Base-by-base conservation (phyloP, 2,113 vertebrate genomes). In the Progne subis region DNA sequence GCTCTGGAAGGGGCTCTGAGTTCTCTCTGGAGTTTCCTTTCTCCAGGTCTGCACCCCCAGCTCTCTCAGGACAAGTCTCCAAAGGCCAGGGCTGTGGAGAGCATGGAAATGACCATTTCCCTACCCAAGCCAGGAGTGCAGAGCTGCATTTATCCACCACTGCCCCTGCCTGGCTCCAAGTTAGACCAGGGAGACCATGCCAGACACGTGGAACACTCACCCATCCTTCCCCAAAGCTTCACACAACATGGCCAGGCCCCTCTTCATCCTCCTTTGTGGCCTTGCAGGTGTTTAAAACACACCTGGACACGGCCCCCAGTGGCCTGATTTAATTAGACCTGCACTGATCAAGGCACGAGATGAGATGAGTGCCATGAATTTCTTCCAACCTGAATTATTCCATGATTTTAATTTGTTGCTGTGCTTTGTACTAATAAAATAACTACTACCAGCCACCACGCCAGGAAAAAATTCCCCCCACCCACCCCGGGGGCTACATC, bases 1-100 rank as follows among this genome's bases (percentile, higher is more conserved):
- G 23, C 11, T 0, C 53, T 75, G 53, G 8, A 39, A 75, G 32
- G 5, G 2, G n/a, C 23, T 75, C 60, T n/a, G 0, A 67, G 18
- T 0, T 29, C 23, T 82, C 44, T 0, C 46, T 59, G 69, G 18
- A n/a, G 0, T 5, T 59, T 67, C 7, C 24, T 32, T 13, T 39
- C 26, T 46, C 32, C 44, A 24, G 18, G 6, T 32, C n/a, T n/a
- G n/a, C n/a, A n/a, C n/a, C 11, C 7, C 17, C 69, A 75, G 28
- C 53, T 60, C 44, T 44, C 39, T 18, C 24, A 75, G n/a, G 4
- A 29, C n/a, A 34, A n/a, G 3, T 10, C 2, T 88, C 43, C 55
- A 55, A 55, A n/a, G 24, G 8, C 43, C 34, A 85, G 46, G 41
- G 6, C n/a, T 65, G 5, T 31, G 52, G 47, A 53, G 47, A 19